A percentile compares a stretch with the other conserved stretches of the same genome.
These are phyloP conservation scores for Pseudochirops cupreus DNA, from an alignment of 2,797 vertebrate genomes.

Conservation along the genomic window DNA sequence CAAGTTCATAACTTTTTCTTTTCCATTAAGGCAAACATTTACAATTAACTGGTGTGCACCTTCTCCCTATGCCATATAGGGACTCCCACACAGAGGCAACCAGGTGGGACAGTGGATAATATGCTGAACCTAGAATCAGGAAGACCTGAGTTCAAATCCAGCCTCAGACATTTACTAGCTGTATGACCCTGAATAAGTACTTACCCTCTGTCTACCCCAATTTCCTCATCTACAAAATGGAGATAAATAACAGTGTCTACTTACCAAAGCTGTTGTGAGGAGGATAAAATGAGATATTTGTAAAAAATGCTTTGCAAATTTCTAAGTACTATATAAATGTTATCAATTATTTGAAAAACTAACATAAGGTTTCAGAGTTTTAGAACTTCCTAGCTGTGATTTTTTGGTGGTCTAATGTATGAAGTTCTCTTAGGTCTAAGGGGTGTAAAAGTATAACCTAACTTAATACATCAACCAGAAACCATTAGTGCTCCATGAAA, in stretches of 20 bases:
- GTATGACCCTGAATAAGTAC: neutral
- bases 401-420: slow-evolving; percentile 12
- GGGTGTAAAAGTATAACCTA: neutral
- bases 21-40: neutral
- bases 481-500: slow-evolving; percentile 40
- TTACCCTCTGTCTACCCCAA: neutral
- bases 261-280: neutral
- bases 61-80: neutral
- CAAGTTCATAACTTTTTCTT: neutral
- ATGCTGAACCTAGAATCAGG: neutral
- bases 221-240: neutral
- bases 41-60: neutral
- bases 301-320: neutral
- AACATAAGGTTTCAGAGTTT: neutral
- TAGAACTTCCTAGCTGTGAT: neutral
- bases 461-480: slow-evolving; percentile 36
- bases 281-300: neutral
- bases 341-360: neutral
- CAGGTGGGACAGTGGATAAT: neutral
- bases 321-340: neutral
- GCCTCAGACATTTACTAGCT: neutral
- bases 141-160: neutral
- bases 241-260: neutral
- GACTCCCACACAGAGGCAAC: neutral
- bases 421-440: neutral